Conservation (phyloP, 2,113 vertebrate genomes). For the Zosterops japonicus region DNA sequence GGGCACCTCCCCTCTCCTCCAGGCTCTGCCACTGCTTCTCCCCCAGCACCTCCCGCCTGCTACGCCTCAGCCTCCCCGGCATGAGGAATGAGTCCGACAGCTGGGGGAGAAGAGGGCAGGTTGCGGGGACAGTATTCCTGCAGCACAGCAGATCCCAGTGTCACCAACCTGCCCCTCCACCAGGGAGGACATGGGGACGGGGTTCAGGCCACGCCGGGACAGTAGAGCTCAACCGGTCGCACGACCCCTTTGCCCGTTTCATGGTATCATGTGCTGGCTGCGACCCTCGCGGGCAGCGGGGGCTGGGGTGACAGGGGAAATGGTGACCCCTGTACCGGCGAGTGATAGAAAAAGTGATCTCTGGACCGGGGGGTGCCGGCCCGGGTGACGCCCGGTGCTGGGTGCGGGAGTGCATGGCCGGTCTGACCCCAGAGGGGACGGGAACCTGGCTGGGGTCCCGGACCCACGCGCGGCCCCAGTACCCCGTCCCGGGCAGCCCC, state of each 20-base stretch:
- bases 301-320: not conserved
- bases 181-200: not conserved
- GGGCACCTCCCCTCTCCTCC: slow-evolving; percentile 59
- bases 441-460: not conserved
- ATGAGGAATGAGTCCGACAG: not conserved
- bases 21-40: slow-evolving; percentile 77
- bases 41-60: slow-evolving; percentile 40
- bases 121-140: not conserved
- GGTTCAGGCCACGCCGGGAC: too few relatives aligned
- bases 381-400: not conserved
- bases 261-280: too few relatives aligned
- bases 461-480: not conserved
- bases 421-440: not conserved
- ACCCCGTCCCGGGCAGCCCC: not conserved
- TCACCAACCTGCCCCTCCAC: not conserved
- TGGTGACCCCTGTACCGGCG: not conserved
- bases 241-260: not conserved
- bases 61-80: slow-evolving; percentile 65
- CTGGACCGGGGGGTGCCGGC: not conserved
- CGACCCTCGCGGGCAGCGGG: not conserved
- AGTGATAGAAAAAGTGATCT: not conserved
- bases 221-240: not conserved
- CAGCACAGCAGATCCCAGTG: not conserved
- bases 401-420: not conserved
- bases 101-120: not conserved